These are phyloP conservation scores for Peucedramus taeniatus DNA, from an alignment of 2,113 vertebrate species.

Conservation along the genomic window DNA sequence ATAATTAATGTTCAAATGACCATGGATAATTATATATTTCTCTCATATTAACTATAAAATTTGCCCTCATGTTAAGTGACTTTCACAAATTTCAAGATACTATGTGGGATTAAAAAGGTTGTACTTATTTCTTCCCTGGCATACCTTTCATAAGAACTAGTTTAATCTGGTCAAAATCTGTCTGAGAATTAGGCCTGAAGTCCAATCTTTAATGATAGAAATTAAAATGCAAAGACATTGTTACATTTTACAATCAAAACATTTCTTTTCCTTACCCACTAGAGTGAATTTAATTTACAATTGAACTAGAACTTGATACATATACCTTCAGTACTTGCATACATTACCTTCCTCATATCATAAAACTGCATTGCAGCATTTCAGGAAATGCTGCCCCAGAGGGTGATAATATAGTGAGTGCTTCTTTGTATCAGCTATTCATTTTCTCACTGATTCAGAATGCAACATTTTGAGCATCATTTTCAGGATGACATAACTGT, in stretches of 20 bases:
- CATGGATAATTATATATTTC: background rate
- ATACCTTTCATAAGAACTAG: background rate
- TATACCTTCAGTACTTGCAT: background rate
- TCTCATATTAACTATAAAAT: background rate
- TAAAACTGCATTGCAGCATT: background rate
- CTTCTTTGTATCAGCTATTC: background rate
- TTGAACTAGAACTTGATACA: background rate
- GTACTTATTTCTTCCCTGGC: background rate
- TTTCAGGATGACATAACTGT: background rate
- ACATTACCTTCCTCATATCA: background rate
- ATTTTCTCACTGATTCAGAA: background rate
- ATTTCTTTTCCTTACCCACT: conserved; percentile 21
- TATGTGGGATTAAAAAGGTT: background rate
- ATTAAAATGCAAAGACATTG: background rate
- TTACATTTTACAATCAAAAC: conserved; percentile 17
- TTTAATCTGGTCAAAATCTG: background rate
- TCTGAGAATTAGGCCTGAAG: background rate
- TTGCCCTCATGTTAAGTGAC: background rate
- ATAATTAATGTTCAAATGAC: background rate
- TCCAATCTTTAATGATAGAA: background rate
- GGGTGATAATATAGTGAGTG: background rate
- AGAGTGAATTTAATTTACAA: conserved; percentile 21
- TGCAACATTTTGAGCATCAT: background rate
- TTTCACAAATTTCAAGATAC: background rate
- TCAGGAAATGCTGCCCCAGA: background rate